Evolutionary conservation across 2,797 vertebrate species (phyloP).

Genomic region (Tokudaia tokunoshimensis): DNA sequence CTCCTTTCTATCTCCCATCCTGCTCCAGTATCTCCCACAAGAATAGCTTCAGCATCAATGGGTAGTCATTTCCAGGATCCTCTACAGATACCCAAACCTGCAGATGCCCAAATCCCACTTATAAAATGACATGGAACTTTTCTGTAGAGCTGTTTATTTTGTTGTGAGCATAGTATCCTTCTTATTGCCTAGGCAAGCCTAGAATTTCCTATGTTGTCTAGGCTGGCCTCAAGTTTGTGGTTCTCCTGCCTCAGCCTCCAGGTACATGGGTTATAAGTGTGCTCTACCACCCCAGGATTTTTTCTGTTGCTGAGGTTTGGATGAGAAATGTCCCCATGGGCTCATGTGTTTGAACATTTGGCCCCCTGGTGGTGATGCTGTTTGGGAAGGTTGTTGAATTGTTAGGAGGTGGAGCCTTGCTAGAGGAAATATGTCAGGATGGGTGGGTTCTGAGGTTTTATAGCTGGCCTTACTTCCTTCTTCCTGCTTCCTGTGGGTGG

Average conservation of each 20-base stretch:
- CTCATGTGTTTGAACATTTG: background rate
- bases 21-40: too few species aligned
- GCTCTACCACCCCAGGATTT: background rate
- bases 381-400: too few species aligned
- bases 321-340: background rate
- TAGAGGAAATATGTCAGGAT: background rate
- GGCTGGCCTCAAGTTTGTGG: background rate
- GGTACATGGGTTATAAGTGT: background rate
- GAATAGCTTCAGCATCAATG: background rate
- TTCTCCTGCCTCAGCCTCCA: background rate
- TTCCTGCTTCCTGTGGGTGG: background rate
- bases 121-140: background rate
- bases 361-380: background rate
- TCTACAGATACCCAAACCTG: background rate
- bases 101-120: background rate
- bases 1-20: too few species aligned
- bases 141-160: background rate
- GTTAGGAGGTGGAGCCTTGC: background rate
- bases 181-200: background rate
- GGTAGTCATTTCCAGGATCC: background rate
- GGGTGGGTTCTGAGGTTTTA: background rate
- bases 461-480: background rate
- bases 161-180: background rate
- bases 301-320: background rate
- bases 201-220: background rate